Conservation (phyloP, 2,888 invertebrate genomes). For the Xanthia icteritia region DNA sequence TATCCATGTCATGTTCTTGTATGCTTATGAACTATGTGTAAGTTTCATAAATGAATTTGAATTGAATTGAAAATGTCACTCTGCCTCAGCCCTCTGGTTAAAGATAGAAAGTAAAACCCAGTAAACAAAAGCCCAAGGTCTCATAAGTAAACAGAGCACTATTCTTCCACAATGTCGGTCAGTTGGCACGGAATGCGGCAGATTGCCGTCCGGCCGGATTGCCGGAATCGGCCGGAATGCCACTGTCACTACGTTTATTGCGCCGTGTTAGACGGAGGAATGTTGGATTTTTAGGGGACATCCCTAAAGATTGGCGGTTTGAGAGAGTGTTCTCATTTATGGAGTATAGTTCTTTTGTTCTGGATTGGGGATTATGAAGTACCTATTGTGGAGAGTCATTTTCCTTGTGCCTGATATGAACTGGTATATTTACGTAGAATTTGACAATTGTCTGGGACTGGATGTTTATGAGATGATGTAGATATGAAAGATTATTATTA, state of each 20-base stretch:
- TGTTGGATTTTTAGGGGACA: conserved; percentile 81
- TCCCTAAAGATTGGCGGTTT: conserved; percentile 59
- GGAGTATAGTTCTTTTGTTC: conserved; percentile 33
- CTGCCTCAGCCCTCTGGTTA: neutral
- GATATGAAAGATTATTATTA: too few relatives aligned
- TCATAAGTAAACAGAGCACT: conserved; percentile 64
- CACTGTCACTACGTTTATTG: conserved; percentile 89
- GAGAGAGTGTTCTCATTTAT: conserved; percentile 49
- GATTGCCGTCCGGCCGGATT: conserved; percentile 85
- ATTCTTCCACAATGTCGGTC: conserved; percentile 64
- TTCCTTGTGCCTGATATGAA: neutral
- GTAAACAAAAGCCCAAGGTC: conserved; percentile 44
- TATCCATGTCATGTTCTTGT: too few relatives aligned
- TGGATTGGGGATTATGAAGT: conserved; percentile 20
- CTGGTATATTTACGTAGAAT: neutral
- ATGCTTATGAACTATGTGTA: too few relatives aligned
- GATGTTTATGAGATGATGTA: too few relatives aligned
- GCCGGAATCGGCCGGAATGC: conserved; percentile 83
- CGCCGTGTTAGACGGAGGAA: conserved; percentile 83
- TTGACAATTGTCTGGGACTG: too few relatives aligned
- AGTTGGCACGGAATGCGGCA: conserved; percentile 80
- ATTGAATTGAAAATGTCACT: neutral
- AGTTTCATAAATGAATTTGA: too few relatives aligned
- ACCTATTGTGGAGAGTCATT: conserved; percentile 17
- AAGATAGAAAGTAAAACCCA: neutral